phyloP scores from a whole-genome alignment of 2,113 vertebrate genomes.

The Gnathonemus longibarbis region DNA sequence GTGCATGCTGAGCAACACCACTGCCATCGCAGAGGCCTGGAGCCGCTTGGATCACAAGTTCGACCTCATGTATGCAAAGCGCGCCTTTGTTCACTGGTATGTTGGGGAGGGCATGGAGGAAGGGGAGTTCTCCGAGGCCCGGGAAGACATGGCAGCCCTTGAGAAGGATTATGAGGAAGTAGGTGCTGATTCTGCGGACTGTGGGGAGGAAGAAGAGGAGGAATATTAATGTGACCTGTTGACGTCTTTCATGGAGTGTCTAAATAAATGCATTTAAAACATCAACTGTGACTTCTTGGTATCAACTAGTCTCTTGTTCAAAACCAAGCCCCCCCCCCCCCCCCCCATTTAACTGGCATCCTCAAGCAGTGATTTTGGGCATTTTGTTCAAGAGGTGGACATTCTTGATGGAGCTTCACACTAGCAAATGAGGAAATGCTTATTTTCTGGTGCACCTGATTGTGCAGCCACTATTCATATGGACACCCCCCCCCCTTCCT shows the following conservation, averaged over 20 bases:
- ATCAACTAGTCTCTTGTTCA: not conserved
- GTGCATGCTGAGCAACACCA: not conserved
- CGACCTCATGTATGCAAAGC: not conserved
- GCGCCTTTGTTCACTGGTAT: not conserved
- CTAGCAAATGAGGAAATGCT: no score
- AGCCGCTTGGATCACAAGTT: constrained; percentile 60
- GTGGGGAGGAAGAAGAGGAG: not conserved
- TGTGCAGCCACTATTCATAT: no score
- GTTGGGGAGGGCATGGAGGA: not conserved
- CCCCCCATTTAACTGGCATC: no score
- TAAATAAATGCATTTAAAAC: not conserved
- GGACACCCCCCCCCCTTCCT: no score
- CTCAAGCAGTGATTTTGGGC: no score
- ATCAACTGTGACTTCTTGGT: not conserved
- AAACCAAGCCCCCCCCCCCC: no score
- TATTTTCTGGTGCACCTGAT: no score
- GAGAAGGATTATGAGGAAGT: not conserved
- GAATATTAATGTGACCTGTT: not conserved
- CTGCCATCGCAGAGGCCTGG: constrained; percentile 76
- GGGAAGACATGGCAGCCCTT: not conserved
- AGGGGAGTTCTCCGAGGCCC: not conserved
- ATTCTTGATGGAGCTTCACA: no score
- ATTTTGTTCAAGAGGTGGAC: no score
- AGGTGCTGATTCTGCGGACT: not conserved
- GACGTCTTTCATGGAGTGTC: not conserved